Conservation (phyloP, 2,797 vertebrate genomes). For the Chaunax sp. region DNA sequence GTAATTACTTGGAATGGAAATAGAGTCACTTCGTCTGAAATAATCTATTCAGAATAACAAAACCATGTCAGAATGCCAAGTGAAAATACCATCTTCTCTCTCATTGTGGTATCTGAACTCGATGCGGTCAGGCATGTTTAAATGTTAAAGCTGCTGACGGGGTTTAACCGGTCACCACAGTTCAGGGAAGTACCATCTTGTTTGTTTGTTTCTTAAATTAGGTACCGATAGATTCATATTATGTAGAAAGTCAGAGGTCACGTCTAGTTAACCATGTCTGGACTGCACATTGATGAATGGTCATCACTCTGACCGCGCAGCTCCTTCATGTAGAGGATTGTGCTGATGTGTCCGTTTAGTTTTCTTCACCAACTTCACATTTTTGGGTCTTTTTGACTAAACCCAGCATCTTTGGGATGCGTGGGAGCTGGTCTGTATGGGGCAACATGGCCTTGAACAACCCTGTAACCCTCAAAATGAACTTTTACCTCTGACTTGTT, state of each 20-base stretch:
- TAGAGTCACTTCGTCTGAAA: slow-evolving; percentile 54
- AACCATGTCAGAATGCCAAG: slow-evolving; percentile 50
- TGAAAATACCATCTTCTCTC: slow-evolving; percentile 32
- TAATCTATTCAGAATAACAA: slow-evolving; percentile 52
- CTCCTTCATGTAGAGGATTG: not conserved
- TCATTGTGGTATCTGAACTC: slow-evolving; percentile 59
- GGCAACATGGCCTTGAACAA: slow-evolving; percentile 20
- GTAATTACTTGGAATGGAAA: slow-evolving; percentile 68
- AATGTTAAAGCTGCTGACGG: slow-evolving; percentile 43
- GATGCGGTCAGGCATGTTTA: slow-evolving; percentile 40
- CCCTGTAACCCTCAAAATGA: slow-evolving; percentile 27
- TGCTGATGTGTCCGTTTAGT: not conserved
- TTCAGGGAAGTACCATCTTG: not conserved
- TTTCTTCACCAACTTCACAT: slow-evolving; percentile 3
- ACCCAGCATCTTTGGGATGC: not conserved
- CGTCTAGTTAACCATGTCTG: not conserved
- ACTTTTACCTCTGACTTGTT: slow-evolving; percentile 46
- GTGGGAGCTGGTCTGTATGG: slow-evolving; percentile 48
- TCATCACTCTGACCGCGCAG: not conserved
- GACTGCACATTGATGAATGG: not conserved
- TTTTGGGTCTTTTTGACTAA: slow-evolving; percentile 17
- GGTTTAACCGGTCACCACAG: slow-evolving; percentile 23
- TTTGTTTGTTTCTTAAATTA: not conserved
- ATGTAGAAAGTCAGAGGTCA: not conserved
- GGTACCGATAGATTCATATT: not conserved